Conservation (phyloP, 2,113 vertebrate genomes). For the Fregetta grallaria region DNA sequence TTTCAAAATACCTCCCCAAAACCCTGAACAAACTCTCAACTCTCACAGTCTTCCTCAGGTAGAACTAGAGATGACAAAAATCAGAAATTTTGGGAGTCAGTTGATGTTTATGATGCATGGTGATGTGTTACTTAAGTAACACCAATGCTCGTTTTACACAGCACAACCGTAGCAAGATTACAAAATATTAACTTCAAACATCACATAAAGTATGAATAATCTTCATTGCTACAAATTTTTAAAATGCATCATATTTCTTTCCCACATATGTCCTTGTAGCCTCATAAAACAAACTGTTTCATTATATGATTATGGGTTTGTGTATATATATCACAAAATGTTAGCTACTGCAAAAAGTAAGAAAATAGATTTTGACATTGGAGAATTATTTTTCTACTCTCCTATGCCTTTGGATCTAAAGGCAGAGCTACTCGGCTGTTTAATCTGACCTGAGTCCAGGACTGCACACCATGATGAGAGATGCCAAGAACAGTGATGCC, state of each 20-base stretch:
- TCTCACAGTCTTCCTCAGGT: neutral
- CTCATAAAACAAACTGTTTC: constrained; percentile 64
- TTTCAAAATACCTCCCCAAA: neutral
- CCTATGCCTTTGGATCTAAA: constrained; percentile 70
- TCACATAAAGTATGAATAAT: constrained; percentile 39
- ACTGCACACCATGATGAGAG: neutral
- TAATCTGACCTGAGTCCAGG: constrained; percentile 69
- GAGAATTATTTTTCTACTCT: constrained; percentile 72
- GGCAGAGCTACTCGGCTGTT: constrained; percentile 69
- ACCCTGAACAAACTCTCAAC: neutral
- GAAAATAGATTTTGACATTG: constrained; percentile 66
- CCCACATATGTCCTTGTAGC: constrained; percentile 50
- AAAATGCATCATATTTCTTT: constrained; percentile 35
- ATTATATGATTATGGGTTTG: constrained; percentile 49
- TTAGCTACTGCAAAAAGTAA: constrained; percentile 71
- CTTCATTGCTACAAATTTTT: constrained; percentile 12
- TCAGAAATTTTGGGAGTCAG: neutral
- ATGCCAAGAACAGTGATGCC: constrained; percentile 63
- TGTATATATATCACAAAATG: constrained; percentile 55
- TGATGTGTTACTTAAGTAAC: neutral
- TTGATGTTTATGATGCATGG: rapidly evolving
- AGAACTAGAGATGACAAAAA: neutral
- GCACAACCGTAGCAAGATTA: neutral
- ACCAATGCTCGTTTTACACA: neutral
- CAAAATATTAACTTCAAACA: constrained; percentile 29